Evolutionary conservation across 2,113 vertebrate genomes (phyloP).

Genomic region (Sminthopsis crassicaudata): DNA sequence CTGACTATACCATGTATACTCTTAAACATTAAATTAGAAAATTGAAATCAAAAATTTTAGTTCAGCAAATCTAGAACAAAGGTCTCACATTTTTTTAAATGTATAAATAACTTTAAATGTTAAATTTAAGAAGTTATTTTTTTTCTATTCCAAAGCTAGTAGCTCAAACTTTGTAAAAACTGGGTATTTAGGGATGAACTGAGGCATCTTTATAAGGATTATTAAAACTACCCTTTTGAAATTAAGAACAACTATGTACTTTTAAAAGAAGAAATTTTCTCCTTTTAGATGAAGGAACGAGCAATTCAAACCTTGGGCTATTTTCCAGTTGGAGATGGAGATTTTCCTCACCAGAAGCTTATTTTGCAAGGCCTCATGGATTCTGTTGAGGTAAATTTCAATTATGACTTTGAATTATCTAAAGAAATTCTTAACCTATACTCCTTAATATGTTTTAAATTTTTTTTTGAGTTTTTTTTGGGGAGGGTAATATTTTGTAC

Average conservation of each 20-base stretch:
- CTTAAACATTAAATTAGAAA: background rate
- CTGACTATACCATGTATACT: background rate
- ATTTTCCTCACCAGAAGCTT: constrained; percentile 95
- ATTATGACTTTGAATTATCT: constrained; percentile 27
- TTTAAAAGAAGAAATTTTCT: constrained; percentile 41
- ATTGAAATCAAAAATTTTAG: background rate
- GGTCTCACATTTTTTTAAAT: background rate
- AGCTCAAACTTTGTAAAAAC: constrained; percentile 40
- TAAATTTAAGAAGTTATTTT: background rate
- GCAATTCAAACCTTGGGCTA: constrained; percentile 95
- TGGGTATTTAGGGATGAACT: background rate
- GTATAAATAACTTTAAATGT: background rate
- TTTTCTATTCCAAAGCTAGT: constrained; percentile 12
- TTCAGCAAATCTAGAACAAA: background rate
- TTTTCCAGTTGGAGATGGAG: constrained; percentile 96
- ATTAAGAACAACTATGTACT: background rate
- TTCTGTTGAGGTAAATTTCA: constrained; percentile 94
- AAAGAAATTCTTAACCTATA: background rate
- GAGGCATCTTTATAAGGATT: background rate
- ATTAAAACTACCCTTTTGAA: constrained; percentile 4
- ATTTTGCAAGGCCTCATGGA: constrained; percentile 98
- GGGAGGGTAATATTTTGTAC: background rate
- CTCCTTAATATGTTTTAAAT: background rate
- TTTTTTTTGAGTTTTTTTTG: background rate
- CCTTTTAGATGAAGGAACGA: constrained; percentile 95